Conservation (phyloP, 2,888 invertebrate genomes). For the Tromatobia lineatoria region DNA sequence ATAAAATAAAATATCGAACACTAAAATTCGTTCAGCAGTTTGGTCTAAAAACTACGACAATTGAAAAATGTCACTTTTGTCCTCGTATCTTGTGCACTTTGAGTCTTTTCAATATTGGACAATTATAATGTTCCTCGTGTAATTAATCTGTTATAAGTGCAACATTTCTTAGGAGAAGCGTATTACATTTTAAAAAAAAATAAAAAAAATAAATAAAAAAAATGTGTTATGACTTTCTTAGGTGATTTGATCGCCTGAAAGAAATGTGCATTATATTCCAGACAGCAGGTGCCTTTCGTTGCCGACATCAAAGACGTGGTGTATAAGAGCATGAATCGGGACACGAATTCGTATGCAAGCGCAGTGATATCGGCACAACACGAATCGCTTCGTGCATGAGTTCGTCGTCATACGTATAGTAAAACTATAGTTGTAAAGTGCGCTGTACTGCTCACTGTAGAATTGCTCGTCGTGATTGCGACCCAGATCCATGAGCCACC, state of each 20-base stretch:
- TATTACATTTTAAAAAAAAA: background rate
- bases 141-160: no score
- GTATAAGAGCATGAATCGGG: conserved; percentile 49
- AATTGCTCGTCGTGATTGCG: conserved; percentile 56
- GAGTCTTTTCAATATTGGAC: no score
- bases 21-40: no score
- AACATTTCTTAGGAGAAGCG: no score
- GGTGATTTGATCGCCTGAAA: background rate
- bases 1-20: no score
- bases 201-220: no score
- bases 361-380: conserved; percentile 52
- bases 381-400: conserved; percentile 59
- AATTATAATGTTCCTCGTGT: no score
- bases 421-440: conserved; percentile 22
- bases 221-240: no score
- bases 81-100: no score
- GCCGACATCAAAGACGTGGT: conserved; percentile 11
- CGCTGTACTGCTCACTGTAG: conserved; percentile 18
- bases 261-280: conserved; percentile 11
- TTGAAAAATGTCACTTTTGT: no score
- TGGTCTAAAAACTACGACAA: no score
- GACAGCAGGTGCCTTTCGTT: background rate
- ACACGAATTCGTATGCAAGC: conserved; percentile 67
- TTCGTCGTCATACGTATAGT: conserved; percentile 59
- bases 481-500: conserved; percentile 60